phyloP scores from a whole-genome alignment of 2,113 vertebrate species.

The Lasiurus borealis region DNA sequence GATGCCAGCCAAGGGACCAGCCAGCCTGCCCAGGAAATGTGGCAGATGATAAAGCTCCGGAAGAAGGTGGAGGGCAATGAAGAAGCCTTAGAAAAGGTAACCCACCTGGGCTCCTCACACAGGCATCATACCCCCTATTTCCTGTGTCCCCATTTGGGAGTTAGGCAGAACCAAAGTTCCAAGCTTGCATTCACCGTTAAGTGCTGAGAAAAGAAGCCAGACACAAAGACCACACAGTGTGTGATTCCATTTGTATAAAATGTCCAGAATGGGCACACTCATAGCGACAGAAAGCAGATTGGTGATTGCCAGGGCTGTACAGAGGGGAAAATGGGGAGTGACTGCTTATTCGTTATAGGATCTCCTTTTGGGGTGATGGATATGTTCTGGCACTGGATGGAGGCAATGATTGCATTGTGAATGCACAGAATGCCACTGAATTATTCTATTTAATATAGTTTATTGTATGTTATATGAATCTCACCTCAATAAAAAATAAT shows the following conservation, averaged over 20 bases:
- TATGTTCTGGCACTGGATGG: background rate
- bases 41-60: conserved; percentile 80
- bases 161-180: background rate
- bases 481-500: background rate
- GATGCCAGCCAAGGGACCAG: background rate
- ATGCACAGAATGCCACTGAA: background rate
- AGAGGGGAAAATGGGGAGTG: no score
- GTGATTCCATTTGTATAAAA: background rate
- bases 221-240: background rate
- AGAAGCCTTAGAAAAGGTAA: conserved; percentile 80
- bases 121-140: accelerated
- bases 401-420: background rate
- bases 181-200: background rate
- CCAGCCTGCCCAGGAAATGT: conserved; percentile 46
- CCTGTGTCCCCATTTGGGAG: background rate
- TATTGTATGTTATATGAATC: background rate
- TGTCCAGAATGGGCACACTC: background rate
- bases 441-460: background rate
- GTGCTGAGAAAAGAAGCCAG: background rate
- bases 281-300: background rate
- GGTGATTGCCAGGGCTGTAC: background rate
- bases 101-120: background rate
- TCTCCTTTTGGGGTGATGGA: background rate
- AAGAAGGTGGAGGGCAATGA: conserved; percentile 81
- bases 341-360: background rate